A percentile compares a stretch with the other conserved stretches of the same genome.
phyloP scores from a whole-genome alignment of 2,797 vertebrate genomes.

The Anisognathus igniventris region DNA sequence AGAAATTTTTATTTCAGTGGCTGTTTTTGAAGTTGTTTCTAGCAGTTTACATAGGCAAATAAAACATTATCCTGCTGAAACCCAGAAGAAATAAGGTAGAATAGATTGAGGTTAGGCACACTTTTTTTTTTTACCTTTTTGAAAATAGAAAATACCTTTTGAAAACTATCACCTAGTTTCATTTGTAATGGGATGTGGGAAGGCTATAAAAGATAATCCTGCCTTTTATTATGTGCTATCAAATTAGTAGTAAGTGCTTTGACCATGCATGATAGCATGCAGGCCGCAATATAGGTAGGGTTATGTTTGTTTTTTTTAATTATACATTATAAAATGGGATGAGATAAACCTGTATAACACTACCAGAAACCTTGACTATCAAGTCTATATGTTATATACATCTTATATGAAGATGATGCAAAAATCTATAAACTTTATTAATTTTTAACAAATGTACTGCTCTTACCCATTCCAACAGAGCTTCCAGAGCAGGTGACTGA shows the following conservation, averaged over 20 bases:
- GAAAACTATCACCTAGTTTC: not conserved
- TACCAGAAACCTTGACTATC: not conserved
- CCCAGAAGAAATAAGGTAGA: not conserved
- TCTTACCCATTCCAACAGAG: constrained; percentile 86
- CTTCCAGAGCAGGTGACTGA: constrained; percentile 86
- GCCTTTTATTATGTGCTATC: not conserved
- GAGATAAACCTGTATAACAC: not conserved
- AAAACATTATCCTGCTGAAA: not conserved
- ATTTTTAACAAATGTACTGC: not conserved
- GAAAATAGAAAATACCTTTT: not conserved
- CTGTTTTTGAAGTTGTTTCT: not conserved
- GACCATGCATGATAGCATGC: not conserved
- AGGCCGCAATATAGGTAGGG: not conserved
- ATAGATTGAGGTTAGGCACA: not conserved
- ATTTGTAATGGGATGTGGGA: not conserved
- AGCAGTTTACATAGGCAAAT: not conserved
- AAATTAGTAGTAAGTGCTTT: not conserved
- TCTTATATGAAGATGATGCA: not conserved
- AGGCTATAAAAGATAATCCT: not conserved
- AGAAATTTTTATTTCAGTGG: not conserved
- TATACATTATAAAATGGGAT: not conserved
- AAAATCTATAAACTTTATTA: not conserved
- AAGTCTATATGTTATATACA: not conserved
- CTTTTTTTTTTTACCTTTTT: not conserved
- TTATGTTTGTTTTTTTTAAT: not conserved